Base-by-base conservation (phyloP, 1,140 invertebrate genomes). In the Tetramorium parvispinum region DNA sequence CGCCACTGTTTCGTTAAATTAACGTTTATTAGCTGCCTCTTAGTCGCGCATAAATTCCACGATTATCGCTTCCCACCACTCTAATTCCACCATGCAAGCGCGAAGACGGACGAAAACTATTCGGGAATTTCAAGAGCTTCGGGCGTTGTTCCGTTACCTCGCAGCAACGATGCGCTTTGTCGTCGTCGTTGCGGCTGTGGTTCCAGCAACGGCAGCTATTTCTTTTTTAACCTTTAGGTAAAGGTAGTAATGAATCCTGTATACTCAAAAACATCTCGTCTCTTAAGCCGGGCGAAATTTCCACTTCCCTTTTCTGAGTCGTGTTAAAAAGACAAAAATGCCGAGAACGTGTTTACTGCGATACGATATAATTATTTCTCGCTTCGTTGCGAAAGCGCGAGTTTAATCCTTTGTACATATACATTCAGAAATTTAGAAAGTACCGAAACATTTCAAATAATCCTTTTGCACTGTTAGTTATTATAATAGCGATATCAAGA, bases 21-120 rank as follows among this genome's bases (percentile, higher is more conserved):
- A 92, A 92, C 88, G 91, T 91, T 92, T 92, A 92, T 92, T 92
- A 92, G 89, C 91, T 91, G 89, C 86, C 85, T 85, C 85, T 89
- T 75, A 85, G 75, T 71, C 77, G 71, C 68, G 63, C 87, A 83
- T 91, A 92, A 91, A 92, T 92, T 90, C 87, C 70, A 65, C 78
- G 77, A 85, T 91, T 92, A 92, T 91, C 92, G 82, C 83, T 79
- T 79, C 55, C 79, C 53, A 46, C 46, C 71, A 59, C 81, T 86
- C 79, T 89, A 91, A 88, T 91, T 76, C 59, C 16, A 16, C 59
- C 61, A 46, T 7, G 70, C 71, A 21, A 51, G 78, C 87, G 85
- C 71, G 24, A 85, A 87, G 68, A 85, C 77, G 83, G 70, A 79
- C 71, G 87, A 32, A 43, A 85, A 79, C 59, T 71, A 73, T 61